Evolutionary conservation across 2,797 vertebrate genomes (phyloP).

Genomic region (Channa striata): DNA sequence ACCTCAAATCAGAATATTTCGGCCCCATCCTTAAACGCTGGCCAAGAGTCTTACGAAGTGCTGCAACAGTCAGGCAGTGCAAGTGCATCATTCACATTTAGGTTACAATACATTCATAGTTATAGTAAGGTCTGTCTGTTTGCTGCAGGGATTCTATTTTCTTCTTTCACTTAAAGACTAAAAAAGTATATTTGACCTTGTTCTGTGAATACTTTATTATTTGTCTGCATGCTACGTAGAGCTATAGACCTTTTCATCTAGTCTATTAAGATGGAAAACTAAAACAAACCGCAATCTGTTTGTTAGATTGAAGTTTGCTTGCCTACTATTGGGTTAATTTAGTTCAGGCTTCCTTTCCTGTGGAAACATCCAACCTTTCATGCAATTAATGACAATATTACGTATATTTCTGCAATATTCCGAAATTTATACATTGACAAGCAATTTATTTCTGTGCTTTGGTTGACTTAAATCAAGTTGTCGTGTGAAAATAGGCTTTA

Average conservation of each 20-base stretch:
- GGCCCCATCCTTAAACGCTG: background rate
- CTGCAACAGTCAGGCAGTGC: too few relatives aligned
- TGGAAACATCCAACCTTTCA: background rate
- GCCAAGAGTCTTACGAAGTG: background rate
- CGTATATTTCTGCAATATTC: background rate
- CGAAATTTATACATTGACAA: slow-evolving; percentile 4
- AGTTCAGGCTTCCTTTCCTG: background rate
- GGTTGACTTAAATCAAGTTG: slow-evolving; percentile 13
- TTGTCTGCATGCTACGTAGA: background rate
- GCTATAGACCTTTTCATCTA: background rate
- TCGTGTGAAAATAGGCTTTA: slow-evolving; percentile 12
- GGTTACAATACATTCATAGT: background rate
- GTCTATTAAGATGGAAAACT: background rate
- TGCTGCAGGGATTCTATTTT: background rate
- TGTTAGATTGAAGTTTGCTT: background rate
- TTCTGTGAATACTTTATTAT: background rate
- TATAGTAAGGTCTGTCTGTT: background rate
- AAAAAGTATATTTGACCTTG: background rate
- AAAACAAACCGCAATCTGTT: background rate
- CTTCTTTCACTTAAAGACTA: background rate
- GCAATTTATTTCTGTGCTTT: slow-evolving; percentile 29
- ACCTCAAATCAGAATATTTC: background rate
- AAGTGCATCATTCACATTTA: background rate
- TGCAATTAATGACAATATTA: background rate
- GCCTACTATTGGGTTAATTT: background rate